Evolutionary conservation across 2,888 invertebrate species (phyloP).

Genomic region (Drosophila suboccidentalis): DNA sequence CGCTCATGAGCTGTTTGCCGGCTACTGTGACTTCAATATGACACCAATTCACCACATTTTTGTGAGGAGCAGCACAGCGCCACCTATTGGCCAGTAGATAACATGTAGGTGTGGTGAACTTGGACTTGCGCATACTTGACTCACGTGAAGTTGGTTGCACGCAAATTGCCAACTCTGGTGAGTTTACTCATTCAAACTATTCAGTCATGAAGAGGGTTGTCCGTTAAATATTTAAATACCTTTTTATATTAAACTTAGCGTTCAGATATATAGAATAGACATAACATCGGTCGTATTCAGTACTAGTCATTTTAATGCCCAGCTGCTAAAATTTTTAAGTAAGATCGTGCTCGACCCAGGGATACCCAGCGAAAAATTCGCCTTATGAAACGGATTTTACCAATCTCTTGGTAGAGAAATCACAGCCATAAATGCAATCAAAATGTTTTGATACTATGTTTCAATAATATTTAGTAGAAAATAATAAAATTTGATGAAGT

Average conservation of each 20-base stretch:
- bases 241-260: neutral
- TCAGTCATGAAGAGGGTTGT: neutral
- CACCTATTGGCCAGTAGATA: constrained; percentile 15
- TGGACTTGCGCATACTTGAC: neutral
- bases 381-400: too few relatives aligned
- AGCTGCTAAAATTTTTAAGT: too few relatives aligned
- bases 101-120: fast-evolving
- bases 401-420: too few relatives aligned
- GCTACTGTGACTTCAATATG: too few relatives aligned
- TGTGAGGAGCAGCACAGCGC: neutral
- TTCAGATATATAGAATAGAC: neutral
- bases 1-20: too few relatives aligned
- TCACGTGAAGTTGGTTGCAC: constrained; percentile 11
- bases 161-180: neutral
- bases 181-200: neutral
- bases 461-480: too few relatives aligned
- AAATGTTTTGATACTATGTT: too few relatives aligned
- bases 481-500: constrained; percentile 15
- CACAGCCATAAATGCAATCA: too few relatives aligned
- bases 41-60: neutral
- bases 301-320: too few relatives aligned
- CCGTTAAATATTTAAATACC: neutral
- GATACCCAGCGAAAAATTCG: too few relatives aligned
- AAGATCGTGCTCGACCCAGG: too few relatives aligned
- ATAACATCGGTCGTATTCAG: too few relatives aligned